These are phyloP conservation scores for Leptodactylus fallax DNA, from an alignment of 2,797 vertebrate species.

Conservation along the genomic window DNA sequence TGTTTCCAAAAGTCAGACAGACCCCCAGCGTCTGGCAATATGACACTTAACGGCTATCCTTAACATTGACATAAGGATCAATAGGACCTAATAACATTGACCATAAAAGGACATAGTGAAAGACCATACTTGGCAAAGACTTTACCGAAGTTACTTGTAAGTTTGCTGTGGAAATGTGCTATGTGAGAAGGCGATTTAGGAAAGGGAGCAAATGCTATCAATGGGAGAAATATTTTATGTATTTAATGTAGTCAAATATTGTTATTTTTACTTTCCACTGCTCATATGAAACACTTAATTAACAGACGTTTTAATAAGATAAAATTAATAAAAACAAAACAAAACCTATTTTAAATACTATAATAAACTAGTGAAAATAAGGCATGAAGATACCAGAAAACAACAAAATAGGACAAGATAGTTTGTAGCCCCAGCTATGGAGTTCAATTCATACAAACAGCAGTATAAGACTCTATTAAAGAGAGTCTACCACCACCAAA, in stretches of 20 bases:
- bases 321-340: too few relatives aligned
- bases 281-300: not conserved
- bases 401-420: too few relatives aligned
- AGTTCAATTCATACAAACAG: too few relatives aligned
- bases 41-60: constrained; percentile 55
- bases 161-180: constrained; percentile 3
- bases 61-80: constrained; percentile 55
- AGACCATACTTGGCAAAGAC: constrained; percentile 37
- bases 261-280: not conserved
- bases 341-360: not conserved
- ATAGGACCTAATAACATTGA: constrained; percentile 49
- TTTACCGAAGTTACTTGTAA: constrained; percentile 6
- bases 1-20: constrained; percentile 56
- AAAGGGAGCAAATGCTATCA: not conserved
- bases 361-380: not conserved
- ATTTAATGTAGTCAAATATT: not conserved
- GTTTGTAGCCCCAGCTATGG: too few relatives aligned
- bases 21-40: constrained; percentile 51
- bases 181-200: constrained; percentile 26
- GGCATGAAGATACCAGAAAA: too few relatives aligned
- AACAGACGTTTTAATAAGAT: too few relatives aligned
- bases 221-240: not conserved
- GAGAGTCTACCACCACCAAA: too few relatives aligned
- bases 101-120: constrained; percentile 60
- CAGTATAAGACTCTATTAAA: too few relatives aligned